These are phyloP conservation scores for Crypturellus tataupa DNA, from an alignment of 2,797 vertebrate genomes.

Conservation along the genomic window DNA sequence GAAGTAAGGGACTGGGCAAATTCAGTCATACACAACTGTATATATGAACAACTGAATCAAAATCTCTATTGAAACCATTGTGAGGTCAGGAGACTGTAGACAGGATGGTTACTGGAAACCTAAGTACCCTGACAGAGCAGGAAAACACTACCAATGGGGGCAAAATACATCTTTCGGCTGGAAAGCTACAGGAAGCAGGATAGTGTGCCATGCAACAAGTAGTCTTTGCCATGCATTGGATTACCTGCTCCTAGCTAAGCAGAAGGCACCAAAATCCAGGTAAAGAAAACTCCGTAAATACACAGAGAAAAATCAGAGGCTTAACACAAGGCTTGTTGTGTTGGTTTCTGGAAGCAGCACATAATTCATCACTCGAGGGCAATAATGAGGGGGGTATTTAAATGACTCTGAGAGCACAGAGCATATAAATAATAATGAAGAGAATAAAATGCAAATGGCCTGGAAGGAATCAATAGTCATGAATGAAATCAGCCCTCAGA, in stretches of 20 bases:
- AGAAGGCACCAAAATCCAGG: not conserved
- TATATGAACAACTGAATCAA: not conserved
- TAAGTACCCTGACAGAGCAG: not conserved
- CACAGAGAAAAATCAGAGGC: conserved; percentile 2
- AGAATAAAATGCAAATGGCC: conserved; percentile 62
- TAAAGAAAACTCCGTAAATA: not conserved
- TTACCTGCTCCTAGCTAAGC: conserved; percentile 5
- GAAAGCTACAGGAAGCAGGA: fast-evolving
- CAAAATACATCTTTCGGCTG: not conserved
- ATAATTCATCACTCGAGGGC: conserved; percentile 58
- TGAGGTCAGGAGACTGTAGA: not conserved
- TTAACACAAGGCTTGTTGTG: not conserved
- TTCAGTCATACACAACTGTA: not conserved
- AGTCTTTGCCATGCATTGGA: not conserved
- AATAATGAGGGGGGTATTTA: conserved; percentile 44
- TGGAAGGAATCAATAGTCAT: conserved; percentile 58
- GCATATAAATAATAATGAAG: conserved; percentile 68
- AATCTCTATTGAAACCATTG: not conserved
- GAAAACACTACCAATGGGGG: not conserved
- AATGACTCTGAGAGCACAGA: conserved; percentile 52
- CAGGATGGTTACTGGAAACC: not conserved
- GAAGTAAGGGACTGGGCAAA: not conserved
- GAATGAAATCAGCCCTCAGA: conserved; percentile 49
- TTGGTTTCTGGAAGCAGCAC: conserved; percentile 48
- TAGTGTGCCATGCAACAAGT: conserved; percentile 5